Base-by-base conservation (phyloP, 2,888 invertebrate species). In the Cerastis leucographa region DNA sequence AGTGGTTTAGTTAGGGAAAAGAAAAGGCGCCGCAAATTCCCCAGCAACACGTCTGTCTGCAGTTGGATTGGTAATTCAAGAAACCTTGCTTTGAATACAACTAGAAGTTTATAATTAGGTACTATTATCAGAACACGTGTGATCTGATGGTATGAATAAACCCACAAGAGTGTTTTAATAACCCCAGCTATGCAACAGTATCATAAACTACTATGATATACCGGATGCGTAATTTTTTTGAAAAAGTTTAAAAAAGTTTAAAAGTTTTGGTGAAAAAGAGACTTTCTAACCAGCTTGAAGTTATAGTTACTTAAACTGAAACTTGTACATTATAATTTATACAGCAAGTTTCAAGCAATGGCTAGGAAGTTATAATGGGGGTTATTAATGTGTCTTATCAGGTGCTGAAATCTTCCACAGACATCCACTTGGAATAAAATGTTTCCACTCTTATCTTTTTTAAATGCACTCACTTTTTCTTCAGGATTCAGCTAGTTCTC, bases 231-330 rank as follows among this genome's bases (percentile, higher is more conserved):
- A 65, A 12, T 6, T 44, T n/a, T n/a, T n/a, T n/a, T n/a, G n/a
- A n/a, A n/a, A n/a, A n/a, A n/a, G n/a, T n/a, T n/a, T n/a, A n/a
- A n/a, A n/a, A n/a, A n/a, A n/a, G n/a, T n/a, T n/a, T n/a, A n/a
- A 46, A 40, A 42, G 69, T 54, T 65, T 65, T 54, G 25, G 12
- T 61, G 64, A 46, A 22, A 44, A n/a, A 14, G 17, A 65, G 67
- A 62, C 81, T 85, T 81, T 67, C 78, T 49, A 72, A 74, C 61
- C 51, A 19, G 70, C 51, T 80, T 49, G 35, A 0, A 19, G 42
- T 29, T 2, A n/a, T 44, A 17, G 25, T 49, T n/a, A 17, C 62
- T 54, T 12, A 51, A 80, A 65, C 74, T 77, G 71, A 62, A 85
- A 74, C 65, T 59, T 71, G 51, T 42, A 42, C 42, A 40, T 1